Percentiles rank a stretch among this genome's conserved stretches.
Conservation (phyloP, 2,888 invertebrate genomes). For the Tuta absoluta region DNA sequence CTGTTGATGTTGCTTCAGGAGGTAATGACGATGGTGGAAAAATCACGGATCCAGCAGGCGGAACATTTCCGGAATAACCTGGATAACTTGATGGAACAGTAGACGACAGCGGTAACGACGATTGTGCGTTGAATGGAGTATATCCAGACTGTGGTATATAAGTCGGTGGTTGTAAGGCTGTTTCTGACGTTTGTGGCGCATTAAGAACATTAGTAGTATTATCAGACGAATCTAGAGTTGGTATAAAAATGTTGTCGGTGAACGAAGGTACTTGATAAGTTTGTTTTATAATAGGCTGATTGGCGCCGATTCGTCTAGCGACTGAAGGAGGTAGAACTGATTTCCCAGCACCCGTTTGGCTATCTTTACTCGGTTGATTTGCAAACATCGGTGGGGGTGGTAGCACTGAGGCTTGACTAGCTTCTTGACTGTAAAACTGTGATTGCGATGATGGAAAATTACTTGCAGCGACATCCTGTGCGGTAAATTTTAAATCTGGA, state of each 20-base stretch:
- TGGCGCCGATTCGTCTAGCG: conserved; percentile 64
- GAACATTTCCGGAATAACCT: background rate
- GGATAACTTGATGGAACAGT: background rate
- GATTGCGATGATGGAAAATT: conserved; percentile 23
- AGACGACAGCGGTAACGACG: background rate
- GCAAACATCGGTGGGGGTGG: conserved; percentile 75
- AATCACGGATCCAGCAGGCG: background rate
- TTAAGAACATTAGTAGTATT: background rate
- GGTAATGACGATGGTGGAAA: background rate
- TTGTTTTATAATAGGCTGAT: conserved; percentile 61
- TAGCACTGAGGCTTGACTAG: conserved; percentile 46
- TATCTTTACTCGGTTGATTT: conserved; percentile 47
- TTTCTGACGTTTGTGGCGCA: background rate
- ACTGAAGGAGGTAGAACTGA: conserved; percentile 69
- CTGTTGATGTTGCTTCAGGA: background rate
- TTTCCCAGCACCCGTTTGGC: conserved; percentile 48
- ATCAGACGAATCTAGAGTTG: conserved; percentile 33
- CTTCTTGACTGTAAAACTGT: conserved; percentile 12
- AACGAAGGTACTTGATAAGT: conserved; percentile 42
- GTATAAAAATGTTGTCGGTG: conserved; percentile 61
- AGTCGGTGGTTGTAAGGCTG: background rate
- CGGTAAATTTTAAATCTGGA: background rate
- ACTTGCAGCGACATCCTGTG: conserved; percentile 5
- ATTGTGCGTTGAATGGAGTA: conserved; percentile 13
- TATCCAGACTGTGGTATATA: conserved; percentile 8